Evolutionary conservation across 2,888 invertebrate species (phyloP), one percentile per base, ranked within the genome.

Genomic region (Timema cristinae): DNA sequence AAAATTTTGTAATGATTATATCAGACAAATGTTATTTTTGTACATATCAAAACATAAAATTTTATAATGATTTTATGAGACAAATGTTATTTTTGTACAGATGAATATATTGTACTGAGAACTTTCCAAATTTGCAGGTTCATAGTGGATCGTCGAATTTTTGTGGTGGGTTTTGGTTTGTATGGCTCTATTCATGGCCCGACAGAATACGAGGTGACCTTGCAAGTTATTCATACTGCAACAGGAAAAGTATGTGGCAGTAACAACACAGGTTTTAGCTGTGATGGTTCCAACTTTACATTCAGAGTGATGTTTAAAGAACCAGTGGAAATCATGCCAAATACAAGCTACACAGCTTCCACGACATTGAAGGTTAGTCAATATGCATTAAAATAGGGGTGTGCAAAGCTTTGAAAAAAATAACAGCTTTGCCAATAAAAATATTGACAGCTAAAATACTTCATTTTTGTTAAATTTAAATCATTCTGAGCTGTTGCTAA

Each of bases 301-400:
- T 93, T 91, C 82, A 85, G 91, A 68, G 90, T 91, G 68, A 90
- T 91, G 89, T 94, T 94, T 82, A 91, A 92, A 80, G 92, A 93
- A 76, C 93, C 94, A 0, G 89, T 93, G 0, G 93, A 94, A 81
- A 91, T 94, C 68, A 81, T 88, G 73, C 90, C 92, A 4, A 90
- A 91, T 80, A 89, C 90, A 5, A 90, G 91, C 72, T 94, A 94
- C 80, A 92, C 91, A 50, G 93, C 93, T 51, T 90, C 91, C 77
- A 91, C 91, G 61, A 91, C 90, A 73, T 84, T 94, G 15, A 91
- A 91, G 87, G 91, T 91, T 80, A 78, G 77, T 32, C 32, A 32
- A 32, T 32, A 32, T 32, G 32, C 32, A 32, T 32, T 32, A 32
- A 32, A 32, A 32, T 32, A 32, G 4, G 32, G 32, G 32, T 32